phyloP scores from a whole-genome alignment of 1,140 invertebrate species.

The Lucilia cuprina region DNA sequence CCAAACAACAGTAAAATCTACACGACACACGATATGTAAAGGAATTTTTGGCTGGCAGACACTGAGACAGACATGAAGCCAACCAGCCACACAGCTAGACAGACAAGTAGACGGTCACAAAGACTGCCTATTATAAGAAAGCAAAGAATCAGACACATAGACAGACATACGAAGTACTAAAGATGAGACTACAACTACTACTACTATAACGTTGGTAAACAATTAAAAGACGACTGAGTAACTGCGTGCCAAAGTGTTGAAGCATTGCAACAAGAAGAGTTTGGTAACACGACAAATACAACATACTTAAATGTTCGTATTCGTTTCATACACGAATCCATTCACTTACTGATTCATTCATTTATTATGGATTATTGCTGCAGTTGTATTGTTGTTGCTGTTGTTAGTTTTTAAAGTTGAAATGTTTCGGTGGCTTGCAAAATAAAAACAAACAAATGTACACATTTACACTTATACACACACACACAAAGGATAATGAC shows the following conservation, averaged over 20 bases:
- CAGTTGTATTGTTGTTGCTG: background rate
- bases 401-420: background rate
- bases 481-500: slow-evolving; percentile 24
- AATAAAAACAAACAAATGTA: background rate
- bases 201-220: background rate
- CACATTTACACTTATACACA: background rate
- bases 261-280: slow-evolving; percentile 32
- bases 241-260: slow-evolving; percentile 34
- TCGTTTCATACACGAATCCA: background rate
- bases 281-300: background rate
- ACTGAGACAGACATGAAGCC: background rate
- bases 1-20: background rate
- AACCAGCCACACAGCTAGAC: background rate
- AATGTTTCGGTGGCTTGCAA: slow-evolving; percentile 19
- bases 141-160: background rate
- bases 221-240: slow-evolving; percentile 19
- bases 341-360: background rate
- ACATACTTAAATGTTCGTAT: background rate
- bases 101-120: background rate
- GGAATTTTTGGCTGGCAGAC: too few species aligned
- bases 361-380: slow-evolving; percentile 4
- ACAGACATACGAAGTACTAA: background rate
- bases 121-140: background rate
- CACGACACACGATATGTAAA: background rate
- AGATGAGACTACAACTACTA: background rate